phyloP scores from a whole-genome alignment of 2,888 invertebrate genomes.

The Leucoma salicis region DNA sequence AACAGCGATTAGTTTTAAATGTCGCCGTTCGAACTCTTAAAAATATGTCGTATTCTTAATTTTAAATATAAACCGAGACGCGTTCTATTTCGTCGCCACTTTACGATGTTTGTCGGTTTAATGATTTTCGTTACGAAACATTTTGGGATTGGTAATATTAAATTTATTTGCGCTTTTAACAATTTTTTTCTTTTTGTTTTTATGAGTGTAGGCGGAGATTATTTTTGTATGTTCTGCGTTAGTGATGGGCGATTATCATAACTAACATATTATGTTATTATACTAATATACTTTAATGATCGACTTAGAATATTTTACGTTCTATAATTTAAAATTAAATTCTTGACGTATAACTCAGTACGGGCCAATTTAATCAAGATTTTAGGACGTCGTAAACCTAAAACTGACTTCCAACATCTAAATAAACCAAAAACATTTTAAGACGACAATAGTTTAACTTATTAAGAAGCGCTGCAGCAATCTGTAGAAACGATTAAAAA shows the following conservation, averaged over 20 bases:
- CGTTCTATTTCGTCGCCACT: conserved; percentile 74
- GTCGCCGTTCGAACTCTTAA: conserved; percentile 78
- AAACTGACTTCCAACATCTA: not conserved
- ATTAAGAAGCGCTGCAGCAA: conserved; percentile 1
- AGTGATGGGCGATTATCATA: conserved; percentile 32
- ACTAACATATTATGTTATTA: conserved; percentile 30
- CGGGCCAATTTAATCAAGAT: conserved; percentile 9
- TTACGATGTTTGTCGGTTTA: conserved; percentile 76
- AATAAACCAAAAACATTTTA: not conserved
- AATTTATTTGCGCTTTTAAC: conserved; percentile 56
- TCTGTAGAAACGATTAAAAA: conserved; percentile 5
- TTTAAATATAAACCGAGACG: conserved; percentile 75
- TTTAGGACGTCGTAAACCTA: conserved; percentile 9
- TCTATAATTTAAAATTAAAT: conserved; percentile 20
- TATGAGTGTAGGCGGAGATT: conserved; percentile 20
- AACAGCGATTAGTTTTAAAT: conserved; percentile 81
- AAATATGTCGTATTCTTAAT: conserved; percentile 79
- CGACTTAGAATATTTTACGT: conserved; percentile 21
- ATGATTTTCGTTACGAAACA: conserved; percentile 68
- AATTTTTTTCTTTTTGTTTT: conserved; percentile 40
- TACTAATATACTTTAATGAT: conserved; percentile 32
- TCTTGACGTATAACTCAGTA: conserved; percentile 11
- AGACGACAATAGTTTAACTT: conserved; percentile 3
- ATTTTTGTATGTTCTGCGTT: conserved; percentile 28
- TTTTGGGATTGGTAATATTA: conserved; percentile 57